phyloP scores from a whole-genome alignment of 2,888 invertebrate species.

The Drosophila paucipuncta region DNA sequence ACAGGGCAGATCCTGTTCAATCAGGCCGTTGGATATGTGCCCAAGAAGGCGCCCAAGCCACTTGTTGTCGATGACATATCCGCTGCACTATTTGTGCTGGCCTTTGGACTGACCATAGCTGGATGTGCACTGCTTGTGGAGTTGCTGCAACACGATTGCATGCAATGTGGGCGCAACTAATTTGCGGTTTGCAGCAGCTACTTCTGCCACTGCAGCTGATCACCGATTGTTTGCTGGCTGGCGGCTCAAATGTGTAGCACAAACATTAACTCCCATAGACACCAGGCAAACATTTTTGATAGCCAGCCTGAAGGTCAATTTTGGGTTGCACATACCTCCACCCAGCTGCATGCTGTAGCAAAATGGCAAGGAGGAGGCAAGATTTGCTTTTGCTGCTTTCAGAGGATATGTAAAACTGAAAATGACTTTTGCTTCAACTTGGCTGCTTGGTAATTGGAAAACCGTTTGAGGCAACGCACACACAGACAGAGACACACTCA shows the following conservation, averaged over 20 bases:
- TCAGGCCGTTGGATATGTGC: constrained; percentile 63
- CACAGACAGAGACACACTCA: constrained; percentile 1
- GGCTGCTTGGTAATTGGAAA: constrained; percentile 69
- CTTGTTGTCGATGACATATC: constrained; percentile 82
- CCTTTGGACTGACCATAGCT: constrained; percentile 75
- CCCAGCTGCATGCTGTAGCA: constrained; percentile 20
- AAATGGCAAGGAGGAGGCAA: constrained; percentile 49
- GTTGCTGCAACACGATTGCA: constrained; percentile 34
- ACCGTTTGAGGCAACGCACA: constrained; percentile 56
- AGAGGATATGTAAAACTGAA: constrained; percentile 71
- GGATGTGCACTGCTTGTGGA: constrained; percentile 70
- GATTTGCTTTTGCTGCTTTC: constrained; percentile 54
- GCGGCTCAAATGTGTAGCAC: constrained; percentile 42
- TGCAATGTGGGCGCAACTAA: constrained; percentile 43
- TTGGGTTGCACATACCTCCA: constrained; percentile 6
- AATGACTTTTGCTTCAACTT: constrained; percentile 67
- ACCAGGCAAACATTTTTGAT: constrained; percentile 41
- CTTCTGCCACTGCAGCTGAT: constrained; percentile 28
- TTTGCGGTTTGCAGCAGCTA: constrained; percentile 41
- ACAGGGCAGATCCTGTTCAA: constrained; percentile 74
- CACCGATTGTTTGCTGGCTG: constrained; percentile 52
- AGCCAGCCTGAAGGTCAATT: constrained; percentile 23
- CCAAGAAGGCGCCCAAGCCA: constrained; percentile 72
- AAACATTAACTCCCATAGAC: constrained; percentile 26
- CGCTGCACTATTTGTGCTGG: constrained; percentile 78